A percentile compares a stretch with the other conserved stretches of the same genome.
These are phyloP conservation scores for Rugalucina vietnamica DNA, from an alignment of 2,888 invertebrate species.

Conservation along the genomic window DNA sequence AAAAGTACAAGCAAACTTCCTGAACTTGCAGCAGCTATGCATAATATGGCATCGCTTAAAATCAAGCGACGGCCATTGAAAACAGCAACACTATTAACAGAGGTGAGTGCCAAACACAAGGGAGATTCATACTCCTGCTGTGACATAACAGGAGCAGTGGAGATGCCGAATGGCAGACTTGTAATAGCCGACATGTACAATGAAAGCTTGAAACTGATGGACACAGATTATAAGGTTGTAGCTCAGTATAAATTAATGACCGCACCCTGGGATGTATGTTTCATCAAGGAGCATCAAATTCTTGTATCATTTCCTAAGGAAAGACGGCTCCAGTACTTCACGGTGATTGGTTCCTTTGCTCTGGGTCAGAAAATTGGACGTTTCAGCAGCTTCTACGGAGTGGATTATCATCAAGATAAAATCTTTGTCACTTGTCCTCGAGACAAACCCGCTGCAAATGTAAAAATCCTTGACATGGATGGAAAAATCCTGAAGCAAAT, in stretches of 20 bases:
- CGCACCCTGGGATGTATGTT: slow-evolving; percentile 57
- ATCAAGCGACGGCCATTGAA: slow-evolving; percentile 34
- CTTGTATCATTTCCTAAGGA: slow-evolving; percentile 51
- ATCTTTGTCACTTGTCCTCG: slow-evolving; percentile 59
- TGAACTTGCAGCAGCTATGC: slow-evolving; percentile 28
- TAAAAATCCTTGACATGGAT: slow-evolving; percentile 55
- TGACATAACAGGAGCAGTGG: slow-evolving; percentile 52
- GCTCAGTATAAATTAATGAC: slow-evolving; percentile 56
- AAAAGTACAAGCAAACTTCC: slow-evolving; percentile 36
- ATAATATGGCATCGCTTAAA: slow-evolving; percentile 36
- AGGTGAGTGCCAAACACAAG: slow-evolving; percentile 49
- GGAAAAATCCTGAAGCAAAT: slow-evolving; percentile 49
- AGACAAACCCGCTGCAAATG: slow-evolving; percentile 45
- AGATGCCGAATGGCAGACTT: slow-evolving; percentile 46
- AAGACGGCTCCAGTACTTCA: slow-evolving; percentile 56
- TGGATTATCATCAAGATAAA: slow-evolving; percentile 42
- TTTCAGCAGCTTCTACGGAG: slow-evolving; percentile 55
- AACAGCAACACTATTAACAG: slow-evolving; percentile 29
- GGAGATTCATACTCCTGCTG: slow-evolving; percentile 46
- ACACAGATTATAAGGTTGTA: slow-evolving; percentile 44
- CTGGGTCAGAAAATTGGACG: slow-evolving; percentile 53
- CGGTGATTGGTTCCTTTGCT: slow-evolving; percentile 35
- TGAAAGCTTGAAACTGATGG: slow-evolving; percentile 48
- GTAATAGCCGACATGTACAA: slow-evolving; percentile 58
- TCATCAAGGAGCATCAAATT: slow-evolving; percentile 40